Base-by-base conservation (phyloP, 2,888 invertebrate species). In the Cephalotes varians region DNA sequence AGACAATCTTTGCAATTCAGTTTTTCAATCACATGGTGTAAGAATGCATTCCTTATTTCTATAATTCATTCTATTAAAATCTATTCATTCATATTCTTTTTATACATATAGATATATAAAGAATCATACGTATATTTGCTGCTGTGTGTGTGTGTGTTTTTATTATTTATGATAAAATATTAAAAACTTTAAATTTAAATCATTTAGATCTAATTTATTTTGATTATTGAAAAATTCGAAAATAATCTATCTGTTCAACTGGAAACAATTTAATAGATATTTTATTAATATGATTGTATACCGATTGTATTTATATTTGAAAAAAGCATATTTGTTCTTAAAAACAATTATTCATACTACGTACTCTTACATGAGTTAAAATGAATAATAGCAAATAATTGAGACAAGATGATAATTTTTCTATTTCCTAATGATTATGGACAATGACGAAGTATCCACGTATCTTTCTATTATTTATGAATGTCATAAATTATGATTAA, bases 11-110 rank as follows among this genome's bases (percentile, higher is more conserved):
- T n/a, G n/a, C n/a, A 90, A 91, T 91, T 91, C 88, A 90, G 88
- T 86, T 87, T 90, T 89, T 25, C n/a, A 47, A 47, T 58, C 21
- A 73, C 79, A 86, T 31, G 60, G 84, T 72, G 74, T 65, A 28
- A 58, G 31, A 58, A 73, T 62, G 67, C 31, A 77, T 34, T 47
- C 12, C 47, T 21, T 58, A 69, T 82, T 80, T 85, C 74, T 56
- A 56, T 76, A 64, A 80, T 64, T 49, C 4, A 7, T 15, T 21
- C 15, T 25, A 12, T 21, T 37, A 34, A 65, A 64, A 21, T 54
- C 47, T 69, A 21, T 77, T 58, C 44, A 60, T n/a, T n/a, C n/a
- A n/a, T n/a, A n/a, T n/a, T n/a, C n/a, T n/a, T n/a, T n/a, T n/a
- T n/a, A n/a, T n/a, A n/a, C n/a, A n/a, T n/a, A n/a, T n/a, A n/a